Base-by-base conservation (phyloP, 2,797 vertebrate genomes). In the Hipposideros larvatus region DNA sequence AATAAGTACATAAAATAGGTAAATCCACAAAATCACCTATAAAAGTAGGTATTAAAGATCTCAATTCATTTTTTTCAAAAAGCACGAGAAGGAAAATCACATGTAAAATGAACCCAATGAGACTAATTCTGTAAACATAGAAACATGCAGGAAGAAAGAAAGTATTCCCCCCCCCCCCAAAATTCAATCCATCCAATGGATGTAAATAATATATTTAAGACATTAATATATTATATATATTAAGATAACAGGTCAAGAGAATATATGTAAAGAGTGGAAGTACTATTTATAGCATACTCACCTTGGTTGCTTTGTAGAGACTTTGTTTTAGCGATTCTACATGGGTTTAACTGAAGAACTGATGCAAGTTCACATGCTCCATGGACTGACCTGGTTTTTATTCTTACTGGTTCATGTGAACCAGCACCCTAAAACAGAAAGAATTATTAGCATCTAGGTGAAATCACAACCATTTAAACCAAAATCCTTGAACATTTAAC, bases 271-370 rank as follows among this genome's bases (percentile, higher is more conserved):
- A 75, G 34, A 77, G 55, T 18, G 18, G 66, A 85, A 85, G 92
- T n/a, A 19, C 51, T 75, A 68, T 18, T 66, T 57, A 37, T 5
- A 66, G 24, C 53, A 11, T 24, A 93, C 73, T 97, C 97, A 98
- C 98, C 97, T 93, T 98, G 98, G 55, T 97, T 97, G 78, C 97
- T 98, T 95, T 98, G 97, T 65, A 96, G 95, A 61, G 87, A 73
- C 94, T 95, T 98, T 95, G 85, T 96, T 98, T 98, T 98, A 97
- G 96, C 71, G 68, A 98, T 96, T 98, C 98, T 98, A 92, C 98
- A 99, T 75, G 99, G 98, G 96, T 99, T 99, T 98, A 98, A 98
- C 90, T 99, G 99, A 97, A 99, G 98, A 77, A 99, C 99, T 87
- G 99, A 99, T 48, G 99, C 98, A 91, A 98, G 98, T 96, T 99